These are phyloP conservation scores for Corapipo altera DNA, from an alignment of 2,113 vertebrate genomes.

Conservation along the genomic window DNA sequence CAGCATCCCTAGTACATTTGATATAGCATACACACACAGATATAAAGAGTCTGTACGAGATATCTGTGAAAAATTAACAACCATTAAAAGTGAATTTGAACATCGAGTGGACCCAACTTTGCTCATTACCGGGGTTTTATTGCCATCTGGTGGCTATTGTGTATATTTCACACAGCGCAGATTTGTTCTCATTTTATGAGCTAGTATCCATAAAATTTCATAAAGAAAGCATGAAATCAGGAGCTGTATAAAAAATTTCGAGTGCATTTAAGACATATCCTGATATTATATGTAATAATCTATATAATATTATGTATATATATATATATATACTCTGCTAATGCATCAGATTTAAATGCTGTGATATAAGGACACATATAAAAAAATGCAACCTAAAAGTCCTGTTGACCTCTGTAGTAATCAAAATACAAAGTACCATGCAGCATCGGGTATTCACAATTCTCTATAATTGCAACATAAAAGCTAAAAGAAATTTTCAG, in stretches of 20 bases:
- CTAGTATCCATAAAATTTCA: neutral
- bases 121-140: neutral
- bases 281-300: neutral
- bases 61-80: neutral
- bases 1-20: neutral
- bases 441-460: rapidly evolving
- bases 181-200: neutral
- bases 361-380: neutral
- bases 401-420: neutral
- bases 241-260: neutral
- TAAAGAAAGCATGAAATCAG: neutral
- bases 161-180: neutral
- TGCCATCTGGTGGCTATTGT: conserved; percentile 65
- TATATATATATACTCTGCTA: neutral
- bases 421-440: neutral
- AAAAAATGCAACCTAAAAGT: neutral
- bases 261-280: neutral
- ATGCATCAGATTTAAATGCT: neutral
- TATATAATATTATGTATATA: neutral
- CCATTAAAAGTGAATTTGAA: neutral
- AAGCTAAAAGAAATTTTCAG: neutral
- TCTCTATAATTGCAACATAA: neutral
- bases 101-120: rapidly evolving
- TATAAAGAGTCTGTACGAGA: neutral
- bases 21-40: neutral